These are phyloP conservation scores for Bubo blakistoni DNA, from an alignment of 2,113 vertebrate species.

Conservation along the genomic window DNA sequence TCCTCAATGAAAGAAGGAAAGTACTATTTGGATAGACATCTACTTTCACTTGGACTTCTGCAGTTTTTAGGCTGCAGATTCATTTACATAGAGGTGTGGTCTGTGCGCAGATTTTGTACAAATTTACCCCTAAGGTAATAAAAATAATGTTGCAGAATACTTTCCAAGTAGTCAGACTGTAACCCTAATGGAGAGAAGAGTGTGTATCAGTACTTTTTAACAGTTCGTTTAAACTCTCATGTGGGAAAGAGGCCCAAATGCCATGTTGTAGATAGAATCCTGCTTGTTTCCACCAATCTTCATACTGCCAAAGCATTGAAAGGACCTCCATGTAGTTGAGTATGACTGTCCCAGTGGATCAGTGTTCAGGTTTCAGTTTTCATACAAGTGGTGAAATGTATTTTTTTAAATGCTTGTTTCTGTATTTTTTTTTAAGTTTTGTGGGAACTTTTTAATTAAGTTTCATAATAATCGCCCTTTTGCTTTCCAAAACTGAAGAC, in stretches of 20 bases:
- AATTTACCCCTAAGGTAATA: background rate
- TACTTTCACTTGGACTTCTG: background rate
- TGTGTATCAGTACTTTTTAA: background rate
- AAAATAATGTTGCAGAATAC: background rate
- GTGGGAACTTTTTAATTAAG: background rate
- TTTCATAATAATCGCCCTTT: constrained; percentile 33
- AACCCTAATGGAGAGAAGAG: background rate
- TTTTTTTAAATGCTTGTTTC: background rate
- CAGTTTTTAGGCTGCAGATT: background rate
- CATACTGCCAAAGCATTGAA: background rate
- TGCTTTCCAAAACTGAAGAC: background rate
- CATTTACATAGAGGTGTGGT: background rate
- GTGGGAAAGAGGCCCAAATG: background rate
- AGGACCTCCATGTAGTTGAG: background rate
- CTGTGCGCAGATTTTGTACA: background rate
- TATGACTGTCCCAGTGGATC: background rate
- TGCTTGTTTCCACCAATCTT: background rate
- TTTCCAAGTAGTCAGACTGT: background rate
- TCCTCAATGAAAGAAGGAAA: background rate
- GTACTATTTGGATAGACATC: background rate
- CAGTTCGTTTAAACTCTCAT: background rate
- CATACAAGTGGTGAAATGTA: background rate
- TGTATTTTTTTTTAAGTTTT: background rate
- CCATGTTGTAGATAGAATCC: background rate
- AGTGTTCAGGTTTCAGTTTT: background rate